Conservation (phyloP, 2,888 invertebrate genomes). For the Agonopterix alstromeriana region DNA sequence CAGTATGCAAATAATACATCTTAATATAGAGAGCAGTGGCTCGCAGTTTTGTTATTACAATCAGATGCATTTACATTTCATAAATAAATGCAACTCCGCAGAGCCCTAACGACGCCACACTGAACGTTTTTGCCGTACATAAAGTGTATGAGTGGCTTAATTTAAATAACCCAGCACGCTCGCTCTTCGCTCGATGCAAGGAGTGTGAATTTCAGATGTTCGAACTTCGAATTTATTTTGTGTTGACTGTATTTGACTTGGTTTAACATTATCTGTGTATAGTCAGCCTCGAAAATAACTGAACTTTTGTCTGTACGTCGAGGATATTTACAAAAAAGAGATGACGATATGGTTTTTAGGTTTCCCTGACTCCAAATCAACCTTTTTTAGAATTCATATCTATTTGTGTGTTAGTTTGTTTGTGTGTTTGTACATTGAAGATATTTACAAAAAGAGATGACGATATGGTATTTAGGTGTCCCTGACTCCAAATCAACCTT, state of each 20-base stretch:
- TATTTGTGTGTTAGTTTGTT: no score
- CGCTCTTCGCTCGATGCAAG: slow-evolving; percentile 18
- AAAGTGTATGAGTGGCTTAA: slow-evolving; percentile 48
- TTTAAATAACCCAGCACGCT: slow-evolving; percentile 55
- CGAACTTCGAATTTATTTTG: slow-evolving; percentile 2
- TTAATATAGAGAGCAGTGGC: slow-evolving; percentile 73
- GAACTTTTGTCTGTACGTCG: no score
- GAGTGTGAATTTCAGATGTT: slow-evolving; percentile 43
- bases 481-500: no score
- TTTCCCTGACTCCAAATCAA: no score
- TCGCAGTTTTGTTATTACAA: slow-evolving; percentile 76
- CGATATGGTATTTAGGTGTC: no score
- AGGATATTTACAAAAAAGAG: no score
- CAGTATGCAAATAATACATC: slow-evolving; percentile 75
- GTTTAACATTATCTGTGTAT: neutral
- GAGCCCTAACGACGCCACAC: slow-evolving; percentile 58
- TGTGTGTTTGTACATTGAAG: no score
- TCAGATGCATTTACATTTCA: slow-evolving; percentile 77
- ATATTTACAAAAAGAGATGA: no score
- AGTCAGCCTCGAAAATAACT: no score
- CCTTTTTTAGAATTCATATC: no score
- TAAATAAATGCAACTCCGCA: slow-evolving; percentile 72
- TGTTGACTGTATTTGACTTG: slow-evolving; percentile 3
- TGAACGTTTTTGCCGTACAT: slow-evolving; percentile 48
- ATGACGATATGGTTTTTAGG: no score